Evolutionary conservation across 2,888 invertebrate species (phyloP).

Genomic region (Nesidiocoris tenuis): DNA sequence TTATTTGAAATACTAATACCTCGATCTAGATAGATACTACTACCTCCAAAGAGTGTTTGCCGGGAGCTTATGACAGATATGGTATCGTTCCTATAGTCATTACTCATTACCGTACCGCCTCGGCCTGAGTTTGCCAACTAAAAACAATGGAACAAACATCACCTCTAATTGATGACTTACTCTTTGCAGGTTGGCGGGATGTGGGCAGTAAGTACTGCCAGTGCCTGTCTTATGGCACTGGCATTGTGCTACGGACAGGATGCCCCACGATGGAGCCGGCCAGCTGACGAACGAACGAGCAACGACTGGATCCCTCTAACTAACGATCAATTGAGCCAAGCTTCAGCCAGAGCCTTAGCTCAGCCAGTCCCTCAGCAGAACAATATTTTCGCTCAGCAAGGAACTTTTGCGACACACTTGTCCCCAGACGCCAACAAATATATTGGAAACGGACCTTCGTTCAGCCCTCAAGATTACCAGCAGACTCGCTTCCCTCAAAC

Average conservation of each 20-base stretch:
- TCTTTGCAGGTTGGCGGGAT: slow-evolving; percentile 42
- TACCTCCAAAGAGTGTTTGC: no score
- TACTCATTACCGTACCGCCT: no score
- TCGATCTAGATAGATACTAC: no score
- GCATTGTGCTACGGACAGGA: slow-evolving; percentile 43
- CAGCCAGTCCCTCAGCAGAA: slow-evolving; percentile 36
- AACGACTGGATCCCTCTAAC: slow-evolving; percentile 62
- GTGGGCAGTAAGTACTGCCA: slow-evolving; percentile 43
- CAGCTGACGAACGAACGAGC: slow-evolving; percentile 47
- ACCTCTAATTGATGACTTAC: background rate
- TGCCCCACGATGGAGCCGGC: slow-evolving; percentile 50
- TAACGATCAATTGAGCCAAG: slow-evolving; percentile 45
- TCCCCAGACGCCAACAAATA: slow-evolving; percentile 10
- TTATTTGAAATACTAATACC: no score
- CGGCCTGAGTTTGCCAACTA: no score
- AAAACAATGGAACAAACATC: no score
- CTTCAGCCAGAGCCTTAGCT: slow-evolving; percentile 46
- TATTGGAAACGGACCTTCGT: slow-evolving; percentile 9
- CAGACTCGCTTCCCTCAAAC: slow-evolving; percentile 41
- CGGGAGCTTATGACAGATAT: no score
- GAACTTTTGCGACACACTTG: slow-evolving; percentile 10
- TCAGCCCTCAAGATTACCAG: slow-evolving; percentile 30
- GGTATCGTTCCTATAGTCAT: no score
- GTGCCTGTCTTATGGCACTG: slow-evolving; percentile 44
- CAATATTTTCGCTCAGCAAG: slow-evolving; percentile 37